Conservation (phyloP, 2,113 vertebrate genomes). For the Syrmaticus mikado region DNA sequence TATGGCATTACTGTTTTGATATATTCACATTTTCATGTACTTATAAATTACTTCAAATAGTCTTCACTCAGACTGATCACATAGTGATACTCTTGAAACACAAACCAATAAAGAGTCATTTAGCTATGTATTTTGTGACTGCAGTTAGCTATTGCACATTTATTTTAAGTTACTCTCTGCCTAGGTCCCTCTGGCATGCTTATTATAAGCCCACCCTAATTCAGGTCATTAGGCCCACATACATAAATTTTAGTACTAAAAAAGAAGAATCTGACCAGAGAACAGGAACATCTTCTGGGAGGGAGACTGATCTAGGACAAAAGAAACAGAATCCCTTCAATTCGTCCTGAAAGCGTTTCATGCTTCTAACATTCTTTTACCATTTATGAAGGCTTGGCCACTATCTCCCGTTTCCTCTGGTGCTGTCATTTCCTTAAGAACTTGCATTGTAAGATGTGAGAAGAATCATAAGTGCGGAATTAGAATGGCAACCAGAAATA, state of each 20-base stretch:
- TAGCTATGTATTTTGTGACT: not conserved
- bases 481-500: not conserved
- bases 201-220: not conserved
- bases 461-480: not conserved
- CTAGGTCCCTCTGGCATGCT: not conserved
- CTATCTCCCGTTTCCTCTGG: not conserved
- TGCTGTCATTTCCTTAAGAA: not conserved
- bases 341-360: not conserved
- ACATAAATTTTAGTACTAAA: not conserved
- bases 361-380: not conserved
- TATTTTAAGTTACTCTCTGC: not conserved
- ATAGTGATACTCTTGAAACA: not conserved
- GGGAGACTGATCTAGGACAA: not conserved
- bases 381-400: not conserved
- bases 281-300: not conserved
- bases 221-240: not conserved
- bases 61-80: not conserved
- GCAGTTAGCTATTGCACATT: not conserved
- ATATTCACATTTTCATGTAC: not conserved
- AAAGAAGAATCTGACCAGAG: not conserved
- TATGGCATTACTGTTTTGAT: not conserved
- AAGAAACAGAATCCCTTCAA: not conserved
- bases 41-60: not conserved
- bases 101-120: not conserved
- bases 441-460: not conserved